phyloP scores from a whole-genome alignment of 2,797 vertebrate genomes.

The Lepus townsendii region DNA sequence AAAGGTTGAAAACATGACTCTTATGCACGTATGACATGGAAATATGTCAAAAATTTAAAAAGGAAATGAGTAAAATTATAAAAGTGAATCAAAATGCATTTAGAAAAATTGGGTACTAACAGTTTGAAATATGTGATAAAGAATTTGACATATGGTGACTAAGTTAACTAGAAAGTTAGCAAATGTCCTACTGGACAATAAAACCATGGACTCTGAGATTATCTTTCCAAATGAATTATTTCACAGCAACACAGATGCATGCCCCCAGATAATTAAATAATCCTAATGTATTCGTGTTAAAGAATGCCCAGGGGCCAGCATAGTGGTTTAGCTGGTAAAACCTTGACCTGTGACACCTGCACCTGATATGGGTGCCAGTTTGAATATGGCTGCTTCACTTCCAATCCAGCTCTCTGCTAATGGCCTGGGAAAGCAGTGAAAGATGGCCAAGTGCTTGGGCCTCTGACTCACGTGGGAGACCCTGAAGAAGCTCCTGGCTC shows the following conservation, averaged over 20 bases:
- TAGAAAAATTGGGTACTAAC: not conserved
- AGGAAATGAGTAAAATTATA: not conserved
- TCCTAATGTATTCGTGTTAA: not conserved
- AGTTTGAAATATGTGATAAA: slow-evolving; percentile 34
- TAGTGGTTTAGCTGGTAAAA: too few relatives aligned
- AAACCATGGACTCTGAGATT: not conserved
- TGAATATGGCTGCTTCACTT: too few relatives aligned
- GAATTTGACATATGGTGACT: not conserved
- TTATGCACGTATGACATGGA: not conserved
- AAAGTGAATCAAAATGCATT: not conserved
- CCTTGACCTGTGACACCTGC: too few relatives aligned
- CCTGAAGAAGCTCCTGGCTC: too few relatives aligned
- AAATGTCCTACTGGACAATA: not conserved
- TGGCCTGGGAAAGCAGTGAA: too few relatives aligned
- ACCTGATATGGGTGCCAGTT: too few relatives aligned
- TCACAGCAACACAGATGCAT: not conserved
- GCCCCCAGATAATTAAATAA: not conserved
- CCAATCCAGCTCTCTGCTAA: too few relatives aligned
- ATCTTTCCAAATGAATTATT: not conserved
- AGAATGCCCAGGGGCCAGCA: not conserved
- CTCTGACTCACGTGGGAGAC: too few relatives aligned
- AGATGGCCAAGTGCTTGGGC: too few relatives aligned
- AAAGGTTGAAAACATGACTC: not conserved
- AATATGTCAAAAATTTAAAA: not conserved
- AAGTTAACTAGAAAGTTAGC: not conserved